Evolutionary conservation across 2,797 vertebrate genomes (phyloP), one percentile per base, ranked within the genome.

Genomic region (Diglossa cyanea): DNA sequence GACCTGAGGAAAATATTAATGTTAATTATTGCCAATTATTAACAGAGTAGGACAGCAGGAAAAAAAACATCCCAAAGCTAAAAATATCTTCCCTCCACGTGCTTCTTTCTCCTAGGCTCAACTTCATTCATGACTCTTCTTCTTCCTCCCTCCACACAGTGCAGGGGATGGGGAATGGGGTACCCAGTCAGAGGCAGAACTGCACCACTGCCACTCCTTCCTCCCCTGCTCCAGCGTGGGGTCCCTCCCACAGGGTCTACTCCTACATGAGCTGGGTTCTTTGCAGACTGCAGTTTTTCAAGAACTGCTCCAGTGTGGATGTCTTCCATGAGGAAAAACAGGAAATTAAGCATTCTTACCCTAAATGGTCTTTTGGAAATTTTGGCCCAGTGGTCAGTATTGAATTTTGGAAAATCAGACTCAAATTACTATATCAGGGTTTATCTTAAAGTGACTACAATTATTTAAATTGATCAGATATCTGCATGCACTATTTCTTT

Each of bases 171-270:
- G 37, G 30, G 23, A 58, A 25, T 35, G 26, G 14, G 11, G 3
- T 3, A 26, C 50, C 20, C 40, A 42, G n/a, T 47, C 45, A 47
- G 23, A 28, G 31, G 21, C 3, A n/a, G 11, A 0, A 2, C 18
- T 73, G 58, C 16, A 17, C 8, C 33, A 20, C 31, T 74, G 25
- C 17, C 1, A 1, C 11, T 58, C 6, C 26, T 51, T 61, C n/a
- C 35, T 78, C 3, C 17, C 8, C 24, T 63, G 26, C 13, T 47
- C 23, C 54, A 60, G 31, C 0, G 0, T 45, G 13, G 26, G 7
- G 3, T 24, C 8, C 4, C 11, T 68, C 16, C 14, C n/a, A 44
- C 4, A 9, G 20, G 13, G 5, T 14, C 21, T 28, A 30, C 10
- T 25, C 28, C 42, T 71, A 51, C 31, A 25, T 8, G 13, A 67